Base-by-base conservation (phyloP, 2,888 invertebrate species). In the Buathra laborator region DNA sequence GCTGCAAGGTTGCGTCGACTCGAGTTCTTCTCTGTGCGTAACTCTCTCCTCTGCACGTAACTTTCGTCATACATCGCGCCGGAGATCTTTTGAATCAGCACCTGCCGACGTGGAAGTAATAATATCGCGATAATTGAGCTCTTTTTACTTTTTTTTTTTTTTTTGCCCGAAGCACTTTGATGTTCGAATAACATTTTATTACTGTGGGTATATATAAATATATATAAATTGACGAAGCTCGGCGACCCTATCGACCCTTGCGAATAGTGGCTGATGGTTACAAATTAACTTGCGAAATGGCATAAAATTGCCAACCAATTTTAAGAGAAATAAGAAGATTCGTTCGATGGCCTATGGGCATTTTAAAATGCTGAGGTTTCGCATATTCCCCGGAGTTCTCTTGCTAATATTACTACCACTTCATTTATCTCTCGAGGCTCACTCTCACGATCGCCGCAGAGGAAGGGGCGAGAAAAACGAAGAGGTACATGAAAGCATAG, bases 381-480 rank as follows among this genome's bases (percentile, higher is more conserved):
- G 64, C 37, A 12, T 14, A 44, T 64, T 64, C 51, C 24, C 43
- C 19, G 5, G 37, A 1, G 32, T 48, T 75, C 32, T 64, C 64
- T 16, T 10, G 56, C 46, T 80, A 72, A 80, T 80, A 46, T 80
- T 29, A 48, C 53, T 14, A 74, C 62, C 46, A 66, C 56, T 81
- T 67, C 29, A 51, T 67, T 67, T 48, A 56, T 67, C 43, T 56
- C 67, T 62, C 62, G 59, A 46, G 53, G 16, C 16, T 74, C 56
- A 44, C 66, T 81, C 80, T 66, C 74, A 81, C 80, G 80, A 81
- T 81, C 74, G 32, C 19, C 64, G 48, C n/a, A 64, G 19, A 2
- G 32, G 29, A 32, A 5, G 37, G 16, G 16, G 72, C 0, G 37
- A 37, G 37, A 37, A 37, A 12, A 46, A 29, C 56, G 43, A 62